A percentile compares a stretch with the other conserved stretches of the same genome.
These are phyloP conservation scores for Oxycera nigricornis DNA, from an alignment of 2,888 invertebrate genomes.

Conservation along the genomic window DNA sequence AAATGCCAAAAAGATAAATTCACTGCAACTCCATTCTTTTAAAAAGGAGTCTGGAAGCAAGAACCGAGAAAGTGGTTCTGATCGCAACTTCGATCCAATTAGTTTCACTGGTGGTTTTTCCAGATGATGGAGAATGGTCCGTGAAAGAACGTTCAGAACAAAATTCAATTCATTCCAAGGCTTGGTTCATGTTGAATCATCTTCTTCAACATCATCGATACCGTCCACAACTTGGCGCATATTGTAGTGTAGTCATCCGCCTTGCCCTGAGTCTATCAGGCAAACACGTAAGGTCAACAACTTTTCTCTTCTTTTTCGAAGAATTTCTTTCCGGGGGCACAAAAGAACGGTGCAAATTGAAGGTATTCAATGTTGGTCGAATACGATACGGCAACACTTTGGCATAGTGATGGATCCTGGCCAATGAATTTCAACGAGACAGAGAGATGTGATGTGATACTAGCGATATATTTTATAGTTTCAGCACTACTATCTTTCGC, in stretches of 20 bases:
- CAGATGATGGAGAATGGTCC: background rate
- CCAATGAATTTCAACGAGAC: background rate
- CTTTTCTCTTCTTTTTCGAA: constrained; percentile 33
- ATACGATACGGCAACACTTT: background rate
- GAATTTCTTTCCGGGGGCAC: constrained; percentile 37
- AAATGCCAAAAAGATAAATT: no score
- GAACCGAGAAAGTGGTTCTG: no score
- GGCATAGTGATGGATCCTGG: background rate
- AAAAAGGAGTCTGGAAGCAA: no score
- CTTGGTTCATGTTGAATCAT: background rate
- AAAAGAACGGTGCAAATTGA: constrained; percentile 25
- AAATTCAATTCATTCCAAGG: background rate
- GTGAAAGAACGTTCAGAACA: background rate
- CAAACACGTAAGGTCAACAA: constrained; percentile 26
- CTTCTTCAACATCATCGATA: background rate
- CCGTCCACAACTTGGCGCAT: background rate
- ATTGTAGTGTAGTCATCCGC: background rate
- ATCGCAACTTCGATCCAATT: no score
- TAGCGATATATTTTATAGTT: constrained; percentile 17
- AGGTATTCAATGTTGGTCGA: constrained; percentile 29
- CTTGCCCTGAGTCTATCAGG: background rate
- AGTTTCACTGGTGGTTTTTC: background rate
- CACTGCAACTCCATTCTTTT: no score
- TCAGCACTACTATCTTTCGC: constrained; percentile 1
- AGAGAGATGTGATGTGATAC: constrained; percentile 9